These are phyloP conservation scores for Felis catus DNA, from an alignment of 2,113 vertebrate genomes.

Conservation along the genomic window F.catus_Fca126_mat1.0 CM031416.1:16154001-16154500, in stretches of 20 bases:
- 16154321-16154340: not conserved
- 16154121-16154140: not conserved
- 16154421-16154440: not conserved
- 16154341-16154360: not conserved
- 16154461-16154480: not conserved
- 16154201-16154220: not conserved
- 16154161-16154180: not conserved
- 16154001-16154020: no score
- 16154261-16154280: not conserved
- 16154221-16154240: not conserved
- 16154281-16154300: not conserved
- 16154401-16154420: not conserved
- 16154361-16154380: not conserved
- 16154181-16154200: not conserved
- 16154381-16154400: not conserved
- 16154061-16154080: not conserved
- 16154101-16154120: not conserved
- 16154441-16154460: not conserved
- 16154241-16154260: not conserved
- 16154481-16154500: not conserved
- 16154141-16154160: not conserved
- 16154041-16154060: not conserved
- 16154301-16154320: not conserved
- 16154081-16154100: not conserved
- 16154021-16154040: no score